Evolutionary conservation across 2,888 invertebrate genomes (phyloP), one percentile per base, ranked within the genome.

Genomic region (Piscicola geometra): DNA sequence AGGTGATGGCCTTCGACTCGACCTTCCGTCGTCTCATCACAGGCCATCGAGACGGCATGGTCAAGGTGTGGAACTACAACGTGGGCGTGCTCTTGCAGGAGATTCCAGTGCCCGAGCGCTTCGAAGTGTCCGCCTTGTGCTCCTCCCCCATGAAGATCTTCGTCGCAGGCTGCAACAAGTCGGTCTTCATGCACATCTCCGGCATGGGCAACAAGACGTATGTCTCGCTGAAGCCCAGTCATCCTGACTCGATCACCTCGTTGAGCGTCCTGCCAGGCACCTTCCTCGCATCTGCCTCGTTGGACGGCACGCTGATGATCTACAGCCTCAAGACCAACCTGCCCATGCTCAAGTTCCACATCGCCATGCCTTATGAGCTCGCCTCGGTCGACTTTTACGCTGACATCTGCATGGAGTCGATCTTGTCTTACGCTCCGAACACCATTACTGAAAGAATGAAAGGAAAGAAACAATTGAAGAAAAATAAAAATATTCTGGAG

Each of bases 41-140:
- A 0, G 93, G 92, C 0, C 92, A 91, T 0, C 88, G 90, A 72
- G 90, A 92, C 83, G 93, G 93, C 18, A 89, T 90, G 0, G 86
- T 93, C 9, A 91, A 91, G 87, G 88, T 92, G 47, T 93, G 93
- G 93, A 91, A 92, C 85, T 93, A 92, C 82, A 92, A 91, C 82
- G 90, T 91, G 33, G 92, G 92, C 0, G 88, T 89, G 52, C 89
- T 90, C 66, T 41, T 78, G 64, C 67, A 64, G 41, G 74, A 77
- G 70, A 32, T 76, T 18, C 68, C 75, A 1, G 33, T 52, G 18
- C 15, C 71, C 2, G 64, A 35, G 90, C 88, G 88, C 82, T 88
- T 88, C 83, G 88, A 88, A 80, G 85, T 89, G 69, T 88, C 88
- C 1, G 86, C 87, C 9, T 83, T 89, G 0, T 83, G 87, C 32